Evolutionary conservation across 1,140 invertebrate genomes (phyloP).

Genomic region (Sminthurides bifidus): DNA sequence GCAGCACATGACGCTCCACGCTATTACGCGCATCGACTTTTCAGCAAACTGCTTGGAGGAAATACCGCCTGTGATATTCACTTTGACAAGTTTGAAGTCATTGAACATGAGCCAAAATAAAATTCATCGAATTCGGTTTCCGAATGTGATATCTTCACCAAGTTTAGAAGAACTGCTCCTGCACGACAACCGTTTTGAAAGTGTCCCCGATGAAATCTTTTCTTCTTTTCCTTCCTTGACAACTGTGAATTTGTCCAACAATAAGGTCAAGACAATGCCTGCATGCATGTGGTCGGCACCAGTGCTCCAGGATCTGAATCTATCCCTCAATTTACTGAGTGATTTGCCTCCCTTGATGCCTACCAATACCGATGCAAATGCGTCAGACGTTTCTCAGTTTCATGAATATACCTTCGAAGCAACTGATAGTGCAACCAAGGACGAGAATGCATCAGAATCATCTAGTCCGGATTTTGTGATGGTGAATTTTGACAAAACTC

Average conservation of each 20-base stretch:
- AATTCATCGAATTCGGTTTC: slow-evolving; percentile 55
- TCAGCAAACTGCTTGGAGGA: slow-evolving; percentile 75
- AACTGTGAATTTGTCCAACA: slow-evolving; percentile 82
- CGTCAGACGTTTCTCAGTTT: no score
- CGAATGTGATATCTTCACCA: slow-evolving; percentile 39
- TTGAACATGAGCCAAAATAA: slow-evolving; percentile 80
- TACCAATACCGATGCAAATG: neutral
- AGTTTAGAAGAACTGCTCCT: slow-evolving; percentile 78
- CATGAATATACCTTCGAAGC: slow-evolving; percentile 1
- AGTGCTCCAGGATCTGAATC: slow-evolving; percentile 77
- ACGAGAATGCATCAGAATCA: slow-evolving; percentile 7
- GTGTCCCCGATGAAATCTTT: slow-evolving; percentile 67
- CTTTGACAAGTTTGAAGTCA: slow-evolving; percentile 63
- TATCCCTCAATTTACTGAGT: slow-evolving; percentile 75
- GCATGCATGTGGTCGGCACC: slow-evolving; percentile 80
- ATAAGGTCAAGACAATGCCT: slow-evolving; percentile 66
- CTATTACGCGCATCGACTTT: slow-evolving; percentile 86
- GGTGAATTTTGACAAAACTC: slow-evolving; percentile 21
- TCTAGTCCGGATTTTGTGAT: slow-evolving; percentile 26
- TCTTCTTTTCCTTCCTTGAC: slow-evolving; percentile 58
- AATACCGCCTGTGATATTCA: slow-evolving; percentile 52
- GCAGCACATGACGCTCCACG: slow-evolving; percentile 61
- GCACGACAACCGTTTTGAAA: slow-evolving; percentile 74
- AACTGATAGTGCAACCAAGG: neutral
- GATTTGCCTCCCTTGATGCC: slow-evolving; percentile 51